Percentiles rank a stretch among this genome's conserved stretches.
Evolutionary conservation across 2,797 vertebrate species (phyloP).

Genomic region (Liasis olivaceus): DNA sequence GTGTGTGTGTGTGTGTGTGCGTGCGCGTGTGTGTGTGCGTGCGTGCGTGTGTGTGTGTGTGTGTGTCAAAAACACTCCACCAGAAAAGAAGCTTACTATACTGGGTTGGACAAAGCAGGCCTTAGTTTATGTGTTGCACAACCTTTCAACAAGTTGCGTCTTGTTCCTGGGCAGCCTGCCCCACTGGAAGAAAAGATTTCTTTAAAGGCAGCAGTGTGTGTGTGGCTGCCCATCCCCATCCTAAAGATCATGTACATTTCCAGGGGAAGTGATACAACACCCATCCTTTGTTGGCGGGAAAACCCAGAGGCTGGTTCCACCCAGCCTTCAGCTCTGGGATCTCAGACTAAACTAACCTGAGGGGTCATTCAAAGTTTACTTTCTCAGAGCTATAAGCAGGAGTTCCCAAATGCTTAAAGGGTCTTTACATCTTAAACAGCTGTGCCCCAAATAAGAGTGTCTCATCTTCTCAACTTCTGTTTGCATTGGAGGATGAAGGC

Average conservation of each 20-base stretch:
- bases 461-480: constrained; percentile 39
- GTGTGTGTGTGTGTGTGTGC: too few relatives aligned
- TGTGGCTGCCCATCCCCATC: neutral
- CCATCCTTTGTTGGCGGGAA: constrained; percentile 6
- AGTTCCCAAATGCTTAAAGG: constrained; percentile 61
- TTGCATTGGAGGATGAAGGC: constrained; percentile 21
- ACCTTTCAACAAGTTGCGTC: constrained; percentile 3
- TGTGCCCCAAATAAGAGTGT: constrained; percentile 35
- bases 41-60: too few relatives aligned
- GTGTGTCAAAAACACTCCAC: neutral
- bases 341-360: constrained; percentile 84
- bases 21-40: too few relatives aligned
- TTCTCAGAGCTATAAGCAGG: constrained; percentile 80
- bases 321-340: constrained; percentile 69
- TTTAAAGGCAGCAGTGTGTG: constrained; percentile 9
- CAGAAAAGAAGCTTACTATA: neutral
- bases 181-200: constrained; percentile 12
- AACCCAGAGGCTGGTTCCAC: constrained; percentile 63
- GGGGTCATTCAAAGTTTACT: constrained; percentile 86
- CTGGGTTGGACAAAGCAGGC: neutral
- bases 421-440: constrained; percentile 82
- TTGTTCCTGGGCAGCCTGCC: constrained; percentile 11
- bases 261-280: constrained; percentile 13
- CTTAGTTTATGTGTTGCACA: neutral
- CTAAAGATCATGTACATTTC: constrained; percentile 36